Base-by-base conservation (phyloP, 2,888 invertebrate genomes). In the Parelbella ahira region DNA sequence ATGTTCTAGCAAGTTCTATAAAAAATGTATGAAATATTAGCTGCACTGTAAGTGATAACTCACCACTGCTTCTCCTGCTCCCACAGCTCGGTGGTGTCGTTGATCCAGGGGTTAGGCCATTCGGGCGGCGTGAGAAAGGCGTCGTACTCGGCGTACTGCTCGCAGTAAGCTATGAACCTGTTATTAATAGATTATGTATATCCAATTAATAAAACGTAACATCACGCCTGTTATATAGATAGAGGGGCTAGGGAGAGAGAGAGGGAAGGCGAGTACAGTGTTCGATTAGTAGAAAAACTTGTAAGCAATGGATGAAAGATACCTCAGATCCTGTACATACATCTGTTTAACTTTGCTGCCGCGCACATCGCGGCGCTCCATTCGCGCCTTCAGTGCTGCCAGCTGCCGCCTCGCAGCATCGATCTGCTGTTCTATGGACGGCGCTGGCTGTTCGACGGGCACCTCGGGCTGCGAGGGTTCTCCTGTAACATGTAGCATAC, bases 131-230 rank as follows among this genome's bases (percentile, higher is more conserved):
- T 96, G 49, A 99, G 92, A 86, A 98, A 96, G 48, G 97, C 93
- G 88, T 99, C 99, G 78, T 98, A 99, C 73, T 99, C 98, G 45
- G 92, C 91, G 76, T 99, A 98, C 81, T 98, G 98, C 75, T 98
- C 97, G 79, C 93, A 97, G 87, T 97, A 97, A 37, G 93, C 92
- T 63, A 97, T 93, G 76, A 94, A 93, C 70, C 95, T 95, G 74
- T 3, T n/a, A n/a, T n/a, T n/a, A n/a, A n/a, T n/a, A n/a, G n/a
- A n/a, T n/a, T n/a, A n/a, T n/a, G n/a, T n/a, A n/a, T n/a, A n/a
- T n/a, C n/a, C n/a, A n/a, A n/a, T n/a, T n/a, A n/a, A n/a, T n/a
- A n/a, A n/a, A n/a, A n/a, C n/a, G n/a, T n/a, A n/a, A n/a, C n/a
- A n/a, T n/a, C n/a, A n/a, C n/a, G n/a, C n/a, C n/a, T n/a, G n/a